These are phyloP conservation scores for Rhinoraja longicauda DNA, from an alignment of 2,797 vertebrate genomes.

Conservation along the genomic window DNA sequence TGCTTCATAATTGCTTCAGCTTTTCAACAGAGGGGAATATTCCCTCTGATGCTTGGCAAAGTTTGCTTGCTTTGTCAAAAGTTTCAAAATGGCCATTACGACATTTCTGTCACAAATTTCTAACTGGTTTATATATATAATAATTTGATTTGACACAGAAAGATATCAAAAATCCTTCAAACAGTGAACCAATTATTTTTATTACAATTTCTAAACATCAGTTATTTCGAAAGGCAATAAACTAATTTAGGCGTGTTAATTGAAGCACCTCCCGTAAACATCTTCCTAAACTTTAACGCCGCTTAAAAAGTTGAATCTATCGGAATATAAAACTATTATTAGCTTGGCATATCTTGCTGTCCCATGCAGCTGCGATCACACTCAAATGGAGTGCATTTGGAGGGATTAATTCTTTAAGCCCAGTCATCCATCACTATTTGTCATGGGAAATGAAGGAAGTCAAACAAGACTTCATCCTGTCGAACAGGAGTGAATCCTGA, in stretches of 20 bases:
- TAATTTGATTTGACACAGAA: neutral
- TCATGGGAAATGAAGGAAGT: conserved; percentile 9
- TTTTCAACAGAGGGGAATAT: neutral
- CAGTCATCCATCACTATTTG: neutral
- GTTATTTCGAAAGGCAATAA: neutral
- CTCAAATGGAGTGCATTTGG: neutral
- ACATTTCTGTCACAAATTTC: neutral
- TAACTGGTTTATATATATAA: neutral
- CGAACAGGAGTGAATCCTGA: conserved; percentile 17
- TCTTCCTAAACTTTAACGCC: neutral
- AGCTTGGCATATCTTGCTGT: conserved; percentile 14
- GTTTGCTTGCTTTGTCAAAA: neutral
- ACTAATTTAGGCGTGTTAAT: neutral
- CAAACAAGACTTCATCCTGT: neutral
- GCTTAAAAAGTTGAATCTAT: neutral
- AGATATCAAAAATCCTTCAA: neutral
- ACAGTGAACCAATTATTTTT: neutral
- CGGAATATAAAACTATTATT: conserved; percentile 3
- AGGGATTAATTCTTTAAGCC: conserved; percentile 15
- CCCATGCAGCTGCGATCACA: conserved; percentile 8
- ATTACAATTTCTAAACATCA: neutral
- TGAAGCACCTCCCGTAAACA: neutral
- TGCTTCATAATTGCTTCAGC: neutral
- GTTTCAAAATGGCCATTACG: neutral
- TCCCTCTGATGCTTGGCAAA: neutral